These are phyloP conservation scores for Crotalus viridis DNA, from an alignment of 2,113 vertebrate genomes.

Conservation along the genomic window DNA sequence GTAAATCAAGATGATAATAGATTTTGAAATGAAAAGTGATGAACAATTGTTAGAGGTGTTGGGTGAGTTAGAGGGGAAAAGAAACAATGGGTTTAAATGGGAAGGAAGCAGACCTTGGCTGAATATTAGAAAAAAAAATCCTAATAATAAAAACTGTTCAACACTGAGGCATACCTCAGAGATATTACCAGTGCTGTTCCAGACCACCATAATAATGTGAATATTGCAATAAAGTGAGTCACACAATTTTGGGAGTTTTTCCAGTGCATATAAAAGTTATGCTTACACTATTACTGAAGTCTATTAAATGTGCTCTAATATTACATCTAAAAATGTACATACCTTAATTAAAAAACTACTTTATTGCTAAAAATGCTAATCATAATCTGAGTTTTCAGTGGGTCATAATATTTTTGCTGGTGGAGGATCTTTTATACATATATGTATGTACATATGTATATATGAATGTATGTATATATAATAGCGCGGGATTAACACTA, in stretches of 20 bases:
- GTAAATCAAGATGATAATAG: neutral
- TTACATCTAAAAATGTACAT: neutral
- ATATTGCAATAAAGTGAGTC: neutral
- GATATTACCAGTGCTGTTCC: neutral
- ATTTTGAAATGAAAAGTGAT: neutral
- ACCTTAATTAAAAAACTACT: neutral
- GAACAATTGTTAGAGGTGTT: neutral
- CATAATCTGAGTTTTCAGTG: neutral
- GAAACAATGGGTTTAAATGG: neutral
- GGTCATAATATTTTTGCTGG: neutral
- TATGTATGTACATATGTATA: too few species aligned
- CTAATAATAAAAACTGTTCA: neutral
- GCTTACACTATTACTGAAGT: neutral
- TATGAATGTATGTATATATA: too few species aligned
- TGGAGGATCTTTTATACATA: neutral
- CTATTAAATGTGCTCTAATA: neutral
- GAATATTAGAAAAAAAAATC: neutral
- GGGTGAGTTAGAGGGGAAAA: neutral
- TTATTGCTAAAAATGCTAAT: neutral
- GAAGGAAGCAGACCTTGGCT: neutral
- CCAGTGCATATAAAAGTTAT: neutral
- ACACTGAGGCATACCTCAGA: neutral
- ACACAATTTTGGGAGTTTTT: neutral
- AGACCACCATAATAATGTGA: neutral
- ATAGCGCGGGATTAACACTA: neutral